Percentiles rank a stretch among this genome's conserved stretches.
phyloP scores from a whole-genome alignment of 2,888 invertebrate species.

The Pollenia labialis region DNA sequence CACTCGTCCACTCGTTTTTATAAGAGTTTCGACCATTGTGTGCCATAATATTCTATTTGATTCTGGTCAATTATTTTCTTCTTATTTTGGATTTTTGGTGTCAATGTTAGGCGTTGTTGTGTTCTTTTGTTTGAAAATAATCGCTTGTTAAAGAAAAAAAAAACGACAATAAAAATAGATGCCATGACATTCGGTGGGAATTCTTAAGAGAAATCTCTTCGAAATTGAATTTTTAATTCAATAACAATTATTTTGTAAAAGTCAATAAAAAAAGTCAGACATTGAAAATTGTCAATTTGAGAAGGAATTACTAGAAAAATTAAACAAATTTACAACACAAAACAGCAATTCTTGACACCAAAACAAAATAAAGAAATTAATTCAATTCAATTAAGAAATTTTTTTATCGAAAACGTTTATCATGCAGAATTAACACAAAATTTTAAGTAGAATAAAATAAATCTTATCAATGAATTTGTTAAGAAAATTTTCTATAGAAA shows the following conservation, averaged over 20 bases:
- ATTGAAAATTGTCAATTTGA: constrained; percentile 20
- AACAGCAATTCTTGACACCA: background rate
- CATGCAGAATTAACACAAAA: background rate
- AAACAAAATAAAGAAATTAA: background rate
- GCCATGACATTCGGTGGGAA: constrained; percentile 66
- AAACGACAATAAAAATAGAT: constrained; percentile 29
- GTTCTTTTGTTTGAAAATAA: constrained; percentile 38
- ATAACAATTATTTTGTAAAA: constrained; percentile 55
- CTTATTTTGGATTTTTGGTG: constrained; percentile 72
- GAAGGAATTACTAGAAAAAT: constrained; percentile 4
- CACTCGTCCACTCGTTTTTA: constrained; percentile 23
- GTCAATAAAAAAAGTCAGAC: background rate
- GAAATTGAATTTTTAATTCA: constrained; percentile 35
- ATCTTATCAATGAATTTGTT: no score
- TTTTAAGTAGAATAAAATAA: no score
- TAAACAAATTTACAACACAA: background rate
- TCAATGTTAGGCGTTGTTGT: constrained; percentile 72
- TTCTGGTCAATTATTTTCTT: constrained; percentile 71
- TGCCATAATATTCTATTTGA: constrained; percentile 61
- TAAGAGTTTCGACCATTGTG: constrained; percentile 38
- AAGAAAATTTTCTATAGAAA: no score
- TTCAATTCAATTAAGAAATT: background rate
- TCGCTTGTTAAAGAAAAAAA: constrained; percentile 43
- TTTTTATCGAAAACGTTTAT: background rate
- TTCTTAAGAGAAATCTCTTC: constrained; percentile 67